Evolutionary conservation across 1,140 invertebrate species (phyloP).

Genomic region (Tribolium castaneum): DNA sequence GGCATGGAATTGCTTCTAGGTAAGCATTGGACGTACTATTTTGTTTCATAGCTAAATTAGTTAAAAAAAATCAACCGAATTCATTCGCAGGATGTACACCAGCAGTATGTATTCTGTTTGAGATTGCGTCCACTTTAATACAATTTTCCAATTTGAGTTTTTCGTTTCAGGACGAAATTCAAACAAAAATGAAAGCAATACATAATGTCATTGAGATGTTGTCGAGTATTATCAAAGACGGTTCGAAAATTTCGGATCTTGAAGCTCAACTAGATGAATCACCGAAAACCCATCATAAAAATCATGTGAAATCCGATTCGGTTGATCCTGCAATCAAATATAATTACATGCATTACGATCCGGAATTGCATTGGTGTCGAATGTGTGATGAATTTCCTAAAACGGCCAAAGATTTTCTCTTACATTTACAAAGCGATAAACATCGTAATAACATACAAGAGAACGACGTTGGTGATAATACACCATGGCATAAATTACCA

Average conservation of each 20-base stretch:
- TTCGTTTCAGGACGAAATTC: slow-evolving; percentile 77
- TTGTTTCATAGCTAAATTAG: slow-evolving; percentile 54
- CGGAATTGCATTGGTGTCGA: slow-evolving; percentile 89
- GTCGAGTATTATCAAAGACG: slow-evolving; percentile 78
- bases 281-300: slow-evolving; percentile 52
- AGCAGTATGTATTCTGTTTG: slow-evolving; percentile 52
- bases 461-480: slow-evolving; percentile 72
- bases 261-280: slow-evolving; percentile 51
- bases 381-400: slow-evolving; percentile 86
- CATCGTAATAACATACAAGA: slow-evolving; percentile 76
- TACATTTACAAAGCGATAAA: slow-evolving; percentile 82
- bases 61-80: slow-evolving; percentile 26
- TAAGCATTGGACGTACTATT: slow-evolving; percentile 50
- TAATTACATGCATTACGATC: slow-evolving; percentile 88
- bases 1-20: neutral
- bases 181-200: slow-evolving; percentile 84
- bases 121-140: neutral
- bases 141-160: neutral
- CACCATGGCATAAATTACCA: slow-evolving; percentile 78
- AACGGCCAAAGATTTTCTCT: slow-evolving; percentile 85
- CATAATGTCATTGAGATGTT: slow-evolving; percentile 87
- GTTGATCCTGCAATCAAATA: slow-evolving; percentile 62
- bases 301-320: slow-evolving; percentile 46
- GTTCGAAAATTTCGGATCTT: slow-evolving; percentile 52
- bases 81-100: slow-evolving; percentile 39